These are phyloP conservation scores for Oreochromis mossambicus DNA, from an alignment of 2,797 vertebrate species.

Conservation along the genomic window DNA sequence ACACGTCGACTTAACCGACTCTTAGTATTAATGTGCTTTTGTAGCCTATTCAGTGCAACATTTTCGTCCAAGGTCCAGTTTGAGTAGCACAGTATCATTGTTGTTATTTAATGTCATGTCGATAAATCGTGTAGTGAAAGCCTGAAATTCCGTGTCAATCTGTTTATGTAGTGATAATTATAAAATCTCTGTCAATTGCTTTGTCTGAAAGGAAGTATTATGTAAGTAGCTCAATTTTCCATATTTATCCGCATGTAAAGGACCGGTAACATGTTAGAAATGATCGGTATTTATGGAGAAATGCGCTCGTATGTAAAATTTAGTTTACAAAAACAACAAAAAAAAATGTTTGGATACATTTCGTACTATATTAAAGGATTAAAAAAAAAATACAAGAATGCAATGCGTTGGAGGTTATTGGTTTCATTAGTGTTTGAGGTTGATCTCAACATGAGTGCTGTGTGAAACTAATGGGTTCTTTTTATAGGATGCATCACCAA, in stretches of 20 bases:
- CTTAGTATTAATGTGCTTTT: conserved; percentile 99
- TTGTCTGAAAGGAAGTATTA: conserved; percentile 92
- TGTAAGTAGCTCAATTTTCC: conserved; percentile 98
- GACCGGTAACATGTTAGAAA: conserved; percentile 97
- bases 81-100: conserved; percentile 98
- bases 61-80: conserved; percentile 99
- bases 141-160: conserved; percentile 99
- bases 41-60: conserved; percentile 97
- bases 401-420: conserved; percentile 86
- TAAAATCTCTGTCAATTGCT: conserved; percentile 93
- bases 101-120: conserved; percentile 99
- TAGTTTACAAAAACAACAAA: conserved; percentile 87
- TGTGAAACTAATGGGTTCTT: conserved; percentile 24
- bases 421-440: conserved; percentile 44
- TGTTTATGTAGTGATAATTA: conserved; percentile 99
- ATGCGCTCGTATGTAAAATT: conserved; percentile 99
- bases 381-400: conserved; percentile 78
- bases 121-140: conserved; percentile 99
- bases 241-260: conserved; percentile 99
- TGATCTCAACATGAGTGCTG: conserved; percentile 27
- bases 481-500: not conserved
- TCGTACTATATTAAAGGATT: conserved; percentile 99
- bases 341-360: conserved; percentile 99
- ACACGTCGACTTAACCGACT: conserved; percentile 97
- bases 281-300: conserved; percentile 99